A percentile compares a stretch with the other conserved stretches of the same genome.
Conservation (phyloP, 2,888 invertebrate genomes). For the Andricus curvator region DNA sequence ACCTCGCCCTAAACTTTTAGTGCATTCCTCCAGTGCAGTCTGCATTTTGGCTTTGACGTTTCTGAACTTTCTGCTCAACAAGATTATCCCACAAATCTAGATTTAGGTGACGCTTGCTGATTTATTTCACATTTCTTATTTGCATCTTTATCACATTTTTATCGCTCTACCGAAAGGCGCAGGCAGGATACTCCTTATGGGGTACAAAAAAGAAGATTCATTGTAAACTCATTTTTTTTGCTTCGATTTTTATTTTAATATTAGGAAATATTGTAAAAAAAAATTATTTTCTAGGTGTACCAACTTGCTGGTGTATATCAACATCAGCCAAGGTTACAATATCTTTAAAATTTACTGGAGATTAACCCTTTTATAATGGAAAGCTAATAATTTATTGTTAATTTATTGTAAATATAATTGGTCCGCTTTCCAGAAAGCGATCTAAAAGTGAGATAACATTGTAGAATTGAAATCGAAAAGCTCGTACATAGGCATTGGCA, state of each 20-base stretch:
- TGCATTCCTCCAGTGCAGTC: constrained; percentile 16
- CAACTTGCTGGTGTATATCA: no score
- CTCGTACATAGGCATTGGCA: not conserved
- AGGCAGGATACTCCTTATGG: not conserved
- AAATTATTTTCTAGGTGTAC: no score
- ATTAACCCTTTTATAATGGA: no score
- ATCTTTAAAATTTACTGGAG: no score
- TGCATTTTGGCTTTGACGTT: constrained; percentile 13
- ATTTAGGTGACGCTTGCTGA: constrained; percentile 12
- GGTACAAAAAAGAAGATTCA: not conserved
- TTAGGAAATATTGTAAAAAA: no score
- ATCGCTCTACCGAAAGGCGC: not conserved
- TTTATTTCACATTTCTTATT: constrained; percentile 15
- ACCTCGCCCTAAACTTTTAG: constrained; percentile 33
- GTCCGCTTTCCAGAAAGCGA: not conserved
- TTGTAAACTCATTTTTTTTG: no score
- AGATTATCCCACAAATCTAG: constrained; percentile 24
- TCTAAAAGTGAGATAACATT: not conserved
- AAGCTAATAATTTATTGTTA: not conserved
- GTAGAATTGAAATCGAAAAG: no score
- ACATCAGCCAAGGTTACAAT: no score
- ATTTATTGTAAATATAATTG: not conserved
- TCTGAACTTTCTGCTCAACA: constrained; percentile 14
- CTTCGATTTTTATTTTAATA: no score
- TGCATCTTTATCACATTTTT: constrained; percentile 11